Evolutionary conservation across 2,888 invertebrate species (phyloP), one percentile per base, ranked within the genome.

Genomic region (Hyppa rectilinea): DNA sequence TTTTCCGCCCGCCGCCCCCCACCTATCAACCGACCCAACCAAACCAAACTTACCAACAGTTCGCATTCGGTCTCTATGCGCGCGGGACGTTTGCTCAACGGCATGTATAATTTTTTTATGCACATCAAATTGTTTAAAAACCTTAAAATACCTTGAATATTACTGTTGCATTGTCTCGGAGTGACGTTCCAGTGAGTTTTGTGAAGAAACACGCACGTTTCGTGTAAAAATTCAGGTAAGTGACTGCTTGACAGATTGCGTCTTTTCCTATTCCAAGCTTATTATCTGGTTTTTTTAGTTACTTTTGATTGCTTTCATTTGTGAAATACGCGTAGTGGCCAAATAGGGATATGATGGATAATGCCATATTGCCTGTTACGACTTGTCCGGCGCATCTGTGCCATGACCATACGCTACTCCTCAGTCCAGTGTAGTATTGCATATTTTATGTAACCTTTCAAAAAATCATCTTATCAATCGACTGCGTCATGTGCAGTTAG

Each of bases 11-110:
- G 91, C 90, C 85, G 84, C 83, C 86, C 89, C 84, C 86, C 88
- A 80, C 83, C 85, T 82, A 85, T 79, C 89, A 87, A 90, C 87
- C 89, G 89, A 91, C 89, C 90, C 91, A 88, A 89, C 89, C 88
- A 89, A 92, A 89, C 90, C 90, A 93, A 93, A 86, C 85, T 79
- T 92, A 92, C 91, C 91, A 92, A 94, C 96, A 96, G 96, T 96
- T 96, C 96, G 96, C 96, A 96, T 96, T 96, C 94, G 95, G 94
- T 95, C 93, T 95, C 91, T 93, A 93, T 93, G 92, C 92, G 94
- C 92, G 94, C 86, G 88, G 92, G 96, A 96, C 96, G 96, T 94
- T 87, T 90, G 91, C 88, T 90, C 85, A 91, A 90, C 94, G 96
- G 91, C 91, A 95, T 96, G 96, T 93, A 90, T 93, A 92, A 90